A percentile compares a stretch with the other conserved stretches of the same genome.
phyloP scores from a whole-genome alignment of 2,888 invertebrate species.

The Xylota sylvarum region DNA sequence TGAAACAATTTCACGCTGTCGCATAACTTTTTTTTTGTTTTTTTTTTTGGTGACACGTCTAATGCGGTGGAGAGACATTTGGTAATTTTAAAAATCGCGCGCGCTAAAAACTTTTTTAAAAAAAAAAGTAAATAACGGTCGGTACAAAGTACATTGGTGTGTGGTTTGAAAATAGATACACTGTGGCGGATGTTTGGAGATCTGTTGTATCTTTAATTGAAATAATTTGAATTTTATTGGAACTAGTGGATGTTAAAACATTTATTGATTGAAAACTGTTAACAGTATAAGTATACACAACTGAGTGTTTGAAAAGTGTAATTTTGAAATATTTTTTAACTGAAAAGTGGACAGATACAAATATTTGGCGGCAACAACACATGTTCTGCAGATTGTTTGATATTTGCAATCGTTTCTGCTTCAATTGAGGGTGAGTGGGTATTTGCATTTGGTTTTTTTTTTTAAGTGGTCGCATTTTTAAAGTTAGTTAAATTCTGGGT shows the following conservation, averaged over 20 bases:
- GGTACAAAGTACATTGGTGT: slow-evolving; percentile 49
- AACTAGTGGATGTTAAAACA: slow-evolving; percentile 26
- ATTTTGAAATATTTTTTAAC: slow-evolving; percentile 26
- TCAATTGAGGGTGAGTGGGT: slow-evolving; percentile 61
- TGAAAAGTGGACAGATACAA: slow-evolving; percentile 15
- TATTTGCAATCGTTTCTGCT: slow-evolving; percentile 34
- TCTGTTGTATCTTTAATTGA: slow-evolving; percentile 16
- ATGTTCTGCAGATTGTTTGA: slow-evolving; percentile 64
- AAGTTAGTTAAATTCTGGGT: slow-evolving; percentile 53
- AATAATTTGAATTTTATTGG: slow-evolving; percentile 34
- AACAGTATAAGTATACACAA: background rate
- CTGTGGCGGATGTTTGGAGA: slow-evolving; percentile 41
- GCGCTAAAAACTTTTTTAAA: slow-evolving; percentile 36
- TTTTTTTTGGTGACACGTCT: slow-evolving; percentile 59
- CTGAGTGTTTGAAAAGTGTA: slow-evolving; percentile 16
- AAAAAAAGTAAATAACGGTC: background rate
- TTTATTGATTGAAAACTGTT: slow-evolving; percentile 54
- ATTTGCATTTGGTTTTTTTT: slow-evolving; percentile 28
- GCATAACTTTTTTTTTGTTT: slow-evolving; percentile 41
- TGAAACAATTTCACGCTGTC: slow-evolving; percentile 48
- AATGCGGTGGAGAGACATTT: slow-evolving; percentile 27
- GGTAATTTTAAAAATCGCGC: slow-evolving; percentile 40
- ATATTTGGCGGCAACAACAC: slow-evolving; percentile 44
- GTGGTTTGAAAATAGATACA: slow-evolving; percentile 67
- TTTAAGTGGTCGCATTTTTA: slow-evolving; percentile 68